Evolutionary conservation across 1,140 invertebrate species (phyloP).

Genomic region (Papilio polytes): DNA sequence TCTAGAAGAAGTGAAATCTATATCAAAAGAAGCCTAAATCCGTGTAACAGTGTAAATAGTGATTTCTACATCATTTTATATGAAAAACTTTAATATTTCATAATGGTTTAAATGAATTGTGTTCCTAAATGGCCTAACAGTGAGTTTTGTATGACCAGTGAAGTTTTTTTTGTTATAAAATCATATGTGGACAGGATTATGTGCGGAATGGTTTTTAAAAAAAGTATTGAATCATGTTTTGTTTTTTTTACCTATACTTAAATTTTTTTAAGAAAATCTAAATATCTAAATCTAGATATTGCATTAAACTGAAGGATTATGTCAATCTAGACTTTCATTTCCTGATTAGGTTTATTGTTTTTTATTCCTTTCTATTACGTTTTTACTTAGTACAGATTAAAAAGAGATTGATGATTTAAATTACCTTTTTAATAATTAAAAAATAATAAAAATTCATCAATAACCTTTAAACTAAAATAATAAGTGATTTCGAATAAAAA

Average conservation of each 20-base stretch:
- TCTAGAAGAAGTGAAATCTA: slow-evolving; percentile 10
- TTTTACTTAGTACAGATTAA: too few species aligned
- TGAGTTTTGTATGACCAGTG: slow-evolving; percentile 7
- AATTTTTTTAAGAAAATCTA: neutral
- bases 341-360: neutral
- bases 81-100: slow-evolving; percentile 14
- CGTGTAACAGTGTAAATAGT: slow-evolving; percentile 37
- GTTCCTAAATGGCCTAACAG: slow-evolving; percentile 17
- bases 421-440: too few species aligned
- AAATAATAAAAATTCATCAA: too few species aligned
- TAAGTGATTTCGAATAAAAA: too few species aligned
- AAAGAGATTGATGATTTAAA: too few species aligned
- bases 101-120: slow-evolving; percentile 26
- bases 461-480: too few species aligned
- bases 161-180: slow-evolving; percentile 10
- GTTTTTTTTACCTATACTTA: neutral
- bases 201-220: neutral
- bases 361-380: neutral
- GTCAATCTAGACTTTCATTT: neutral
- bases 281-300: neutral
- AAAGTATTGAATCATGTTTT: neutral
- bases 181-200: neutral
- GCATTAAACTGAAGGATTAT: neutral
- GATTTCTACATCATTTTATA: slow-evolving; percentile 44
- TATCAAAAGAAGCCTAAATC: slow-evolving; percentile 36